A percentile compares a stretch with the other conserved stretches of the same genome.
phyloP scores from a whole-genome alignment of 92 coral and sea anemone genomes.

The Epizoanthus illoricatus region DNA sequence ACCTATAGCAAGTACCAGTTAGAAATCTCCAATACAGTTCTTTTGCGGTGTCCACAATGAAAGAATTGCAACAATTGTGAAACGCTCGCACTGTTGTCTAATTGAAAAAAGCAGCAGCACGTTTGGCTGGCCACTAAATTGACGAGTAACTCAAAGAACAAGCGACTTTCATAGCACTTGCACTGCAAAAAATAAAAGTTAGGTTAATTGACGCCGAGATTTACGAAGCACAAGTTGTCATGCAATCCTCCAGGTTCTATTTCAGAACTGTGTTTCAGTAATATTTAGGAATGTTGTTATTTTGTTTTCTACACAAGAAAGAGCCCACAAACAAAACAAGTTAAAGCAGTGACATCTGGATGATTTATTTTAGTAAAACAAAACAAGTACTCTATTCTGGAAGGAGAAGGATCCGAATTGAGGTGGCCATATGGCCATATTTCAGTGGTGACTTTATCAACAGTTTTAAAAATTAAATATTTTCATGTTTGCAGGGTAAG shows the following conservation, averaged over 20 bases:
- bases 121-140: neutral
- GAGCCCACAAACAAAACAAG: neutral
- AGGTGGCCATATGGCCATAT: neutral
- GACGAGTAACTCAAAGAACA: no score
- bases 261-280: no score
- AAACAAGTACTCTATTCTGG: neutral
- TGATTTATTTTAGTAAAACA: neutral
- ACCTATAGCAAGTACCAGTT: constrained; percentile 29
- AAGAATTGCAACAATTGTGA: constrained; percentile 9
- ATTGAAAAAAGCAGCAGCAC: constrained; percentile 15
- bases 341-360: neutral
- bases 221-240: no score
- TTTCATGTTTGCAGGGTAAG: no score
- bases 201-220: no score
- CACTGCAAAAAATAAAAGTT: no score
- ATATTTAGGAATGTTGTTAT: constrained; percentile 22
- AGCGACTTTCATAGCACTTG: no score
- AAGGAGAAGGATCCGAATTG: neutral
- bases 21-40: neutral
- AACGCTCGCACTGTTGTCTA: constrained; percentile 27
- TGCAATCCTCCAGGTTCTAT: no score
- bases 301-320: neutral
- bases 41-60: constrained; percentile 10
- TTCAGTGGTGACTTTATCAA: neutral
- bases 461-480: neutral